phyloP scores from a whole-genome alignment of 2,888 invertebrate species.

The Empis stercorea region DNA sequence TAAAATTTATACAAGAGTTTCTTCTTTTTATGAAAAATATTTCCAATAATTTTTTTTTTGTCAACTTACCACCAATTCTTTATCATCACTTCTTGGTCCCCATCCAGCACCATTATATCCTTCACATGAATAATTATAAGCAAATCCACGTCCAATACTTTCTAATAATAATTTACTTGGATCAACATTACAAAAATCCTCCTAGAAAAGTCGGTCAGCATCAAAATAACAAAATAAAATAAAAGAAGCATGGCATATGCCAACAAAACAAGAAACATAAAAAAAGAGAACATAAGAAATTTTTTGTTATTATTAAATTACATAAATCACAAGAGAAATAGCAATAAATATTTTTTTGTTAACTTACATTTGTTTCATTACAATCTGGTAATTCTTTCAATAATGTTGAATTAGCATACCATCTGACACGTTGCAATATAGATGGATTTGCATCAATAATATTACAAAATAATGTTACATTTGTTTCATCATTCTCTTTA shows the following conservation, averaged over 20 bases:
- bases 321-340: background rate
- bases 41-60: too few species aligned
- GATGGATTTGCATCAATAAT: conserved; percentile 69
- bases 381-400: conserved; percentile 79
- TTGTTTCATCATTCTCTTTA: conserved; percentile 61
- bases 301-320: background rate
- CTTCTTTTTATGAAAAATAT: conserved; percentile 28
- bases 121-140: conserved; percentile 88
- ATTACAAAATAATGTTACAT: conserved; percentile 71
- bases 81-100: conserved; percentile 65
- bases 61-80: conserved; percentile 55
- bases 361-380: conserved; percentile 26
- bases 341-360: background rate
- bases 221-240: too few species aligned
- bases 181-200: conserved; percentile 70
- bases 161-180: conserved; percentile 74
- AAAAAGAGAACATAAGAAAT: background rate
- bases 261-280: conserved; percentile 10
- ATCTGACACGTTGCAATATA: conserved; percentile 59
- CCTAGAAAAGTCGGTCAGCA: conserved; percentile 20
- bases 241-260: conserved; percentile 30
- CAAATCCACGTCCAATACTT: conserved; percentile 75
- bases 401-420: conserved; percentile 73
- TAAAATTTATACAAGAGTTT: too few species aligned
- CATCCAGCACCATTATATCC: conserved; percentile 82